These are phyloP conservation scores for Poecilia wingei DNA, from an alignment of 2,797 vertebrate genomes.

Conservation along the genomic window DNA sequence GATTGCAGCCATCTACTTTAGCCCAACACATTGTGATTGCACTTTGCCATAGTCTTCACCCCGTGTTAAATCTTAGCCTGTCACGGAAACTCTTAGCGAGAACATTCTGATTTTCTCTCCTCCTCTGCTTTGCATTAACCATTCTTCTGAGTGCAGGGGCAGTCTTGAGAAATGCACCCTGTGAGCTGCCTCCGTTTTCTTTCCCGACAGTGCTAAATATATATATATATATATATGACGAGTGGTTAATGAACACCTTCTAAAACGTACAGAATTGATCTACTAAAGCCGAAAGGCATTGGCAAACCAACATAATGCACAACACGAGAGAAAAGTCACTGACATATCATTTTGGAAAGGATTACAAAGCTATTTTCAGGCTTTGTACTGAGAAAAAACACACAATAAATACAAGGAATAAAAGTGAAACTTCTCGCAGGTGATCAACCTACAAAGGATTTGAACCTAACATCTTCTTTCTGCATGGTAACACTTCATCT, in stretches of 20 bases:
- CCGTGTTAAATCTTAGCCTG: slow-evolving; percentile 70
- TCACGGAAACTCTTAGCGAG: slow-evolving; percentile 56
- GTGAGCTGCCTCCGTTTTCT: slow-evolving; percentile 7
- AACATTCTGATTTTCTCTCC: slow-evolving; percentile 42
- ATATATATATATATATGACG: background rate
- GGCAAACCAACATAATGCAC: slow-evolving; percentile 11
- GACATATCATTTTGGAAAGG: background rate
- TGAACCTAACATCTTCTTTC: background rate
- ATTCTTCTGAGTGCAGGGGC: slow-evolving; percentile 23
- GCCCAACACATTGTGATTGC: slow-evolving; percentile 71
- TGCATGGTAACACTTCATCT: background rate
- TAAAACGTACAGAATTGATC: slow-evolving; percentile 16
- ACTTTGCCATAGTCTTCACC: slow-evolving; percentile 74
- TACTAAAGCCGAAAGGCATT: slow-evolving; percentile 26
- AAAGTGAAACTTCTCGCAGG: background rate
- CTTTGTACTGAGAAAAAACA: background rate
- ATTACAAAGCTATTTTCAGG: background rate
- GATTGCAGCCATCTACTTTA: slow-evolving; percentile 65
- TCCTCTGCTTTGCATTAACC: slow-evolving; percentile 24
- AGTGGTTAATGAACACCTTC: slow-evolving; percentile 31
- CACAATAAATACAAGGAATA: background rate
- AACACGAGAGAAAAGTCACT: background rate
- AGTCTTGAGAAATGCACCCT: slow-evolving; percentile 30
- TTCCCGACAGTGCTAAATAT: slow-evolving; percentile 6
- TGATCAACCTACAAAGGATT: background rate